Percentiles rank a stretch among this genome's conserved stretches.
phyloP scores from a whole-genome alignment of 2,113 vertebrate genomes.

The Pteruthius melanotis region DNA sequence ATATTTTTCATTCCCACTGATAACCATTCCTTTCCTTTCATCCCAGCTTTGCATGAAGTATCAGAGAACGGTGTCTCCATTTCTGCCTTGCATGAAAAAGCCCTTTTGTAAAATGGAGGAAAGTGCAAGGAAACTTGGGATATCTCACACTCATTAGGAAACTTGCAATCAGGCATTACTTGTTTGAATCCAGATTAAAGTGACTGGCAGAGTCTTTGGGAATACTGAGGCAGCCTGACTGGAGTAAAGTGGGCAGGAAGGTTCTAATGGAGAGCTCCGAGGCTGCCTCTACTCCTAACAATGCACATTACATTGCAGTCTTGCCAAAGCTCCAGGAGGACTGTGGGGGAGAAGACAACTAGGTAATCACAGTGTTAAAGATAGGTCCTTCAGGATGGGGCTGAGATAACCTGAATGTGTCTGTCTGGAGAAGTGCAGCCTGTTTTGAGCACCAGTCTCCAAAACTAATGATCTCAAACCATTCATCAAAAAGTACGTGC shows the following conservation, averaged over 20 bases:
- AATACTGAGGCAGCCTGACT: not conserved
- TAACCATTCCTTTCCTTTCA: not conserved
- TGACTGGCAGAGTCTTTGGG: not conserved
- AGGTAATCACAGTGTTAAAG: not conserved
- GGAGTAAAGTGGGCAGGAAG: not conserved
- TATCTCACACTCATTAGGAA: not conserved
- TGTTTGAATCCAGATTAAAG: not conserved
- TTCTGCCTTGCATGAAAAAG: not conserved
- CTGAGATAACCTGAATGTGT: not conserved
- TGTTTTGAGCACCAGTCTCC: not conserved
- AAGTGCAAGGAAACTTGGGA: not conserved
- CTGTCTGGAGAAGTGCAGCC: not conserved
- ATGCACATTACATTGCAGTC: not conserved
- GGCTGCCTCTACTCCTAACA: not conserved
- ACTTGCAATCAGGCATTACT: not conserved
- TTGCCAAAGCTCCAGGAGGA: not conserved
- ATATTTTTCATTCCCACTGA: not conserved
- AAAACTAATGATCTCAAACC: not conserved
- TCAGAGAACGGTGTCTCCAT: not conserved
- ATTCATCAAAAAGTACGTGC: not conserved
- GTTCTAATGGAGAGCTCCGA: not conserved
- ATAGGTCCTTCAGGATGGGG: not conserved
- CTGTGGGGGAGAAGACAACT: not conserved
- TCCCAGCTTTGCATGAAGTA: not conserved
- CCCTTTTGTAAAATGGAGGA: not conserved